phyloP scores from a whole-genome alignment of 2,888 invertebrate genomes.

The Apamea crenata region DNA sequence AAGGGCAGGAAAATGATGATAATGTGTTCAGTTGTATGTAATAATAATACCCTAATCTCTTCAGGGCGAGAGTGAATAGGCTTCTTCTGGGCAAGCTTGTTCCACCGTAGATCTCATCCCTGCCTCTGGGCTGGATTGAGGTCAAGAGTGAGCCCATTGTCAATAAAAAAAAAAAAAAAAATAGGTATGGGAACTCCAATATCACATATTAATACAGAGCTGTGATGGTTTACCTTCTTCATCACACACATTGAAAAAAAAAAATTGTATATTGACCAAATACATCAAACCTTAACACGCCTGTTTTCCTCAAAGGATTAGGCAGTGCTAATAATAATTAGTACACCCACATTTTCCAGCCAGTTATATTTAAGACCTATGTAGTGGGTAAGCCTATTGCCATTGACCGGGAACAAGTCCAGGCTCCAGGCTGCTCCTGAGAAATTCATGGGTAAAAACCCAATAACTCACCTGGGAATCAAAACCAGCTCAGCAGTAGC shows the following conservation, averaged over 20 bases:
- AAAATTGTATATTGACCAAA: too few relatives aligned
- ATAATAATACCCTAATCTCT: too few relatives aligned
- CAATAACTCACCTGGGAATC: too few relatives aligned
- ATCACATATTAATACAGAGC: neutral
- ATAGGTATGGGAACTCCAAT: neutral
- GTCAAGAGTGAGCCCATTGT: too few relatives aligned
- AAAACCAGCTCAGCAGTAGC: too few relatives aligned
- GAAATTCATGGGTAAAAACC: neutral
- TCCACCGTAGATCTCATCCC: too few relatives aligned
- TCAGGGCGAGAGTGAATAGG: too few relatives aligned
- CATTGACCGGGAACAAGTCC: neutral
- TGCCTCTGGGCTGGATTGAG: too few relatives aligned
- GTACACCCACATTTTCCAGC: neutral
- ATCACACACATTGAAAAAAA: neutral
- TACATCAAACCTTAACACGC: neutral
- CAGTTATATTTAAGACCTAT: neutral
- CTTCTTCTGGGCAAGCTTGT: too few relatives aligned
- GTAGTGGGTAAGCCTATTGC: neutral
- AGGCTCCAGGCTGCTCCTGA: neutral
- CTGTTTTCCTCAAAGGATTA: neutral
- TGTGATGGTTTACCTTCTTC: neutral
- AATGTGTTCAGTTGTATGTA: neutral
- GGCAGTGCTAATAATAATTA: neutral
- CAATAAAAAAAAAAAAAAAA: too few relatives aligned
- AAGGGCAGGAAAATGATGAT: neutral